These are phyloP conservation scores for Bugula neritina DNA, from an alignment of 2,888 invertebrate genomes.

Conservation along the genomic window DNA sequence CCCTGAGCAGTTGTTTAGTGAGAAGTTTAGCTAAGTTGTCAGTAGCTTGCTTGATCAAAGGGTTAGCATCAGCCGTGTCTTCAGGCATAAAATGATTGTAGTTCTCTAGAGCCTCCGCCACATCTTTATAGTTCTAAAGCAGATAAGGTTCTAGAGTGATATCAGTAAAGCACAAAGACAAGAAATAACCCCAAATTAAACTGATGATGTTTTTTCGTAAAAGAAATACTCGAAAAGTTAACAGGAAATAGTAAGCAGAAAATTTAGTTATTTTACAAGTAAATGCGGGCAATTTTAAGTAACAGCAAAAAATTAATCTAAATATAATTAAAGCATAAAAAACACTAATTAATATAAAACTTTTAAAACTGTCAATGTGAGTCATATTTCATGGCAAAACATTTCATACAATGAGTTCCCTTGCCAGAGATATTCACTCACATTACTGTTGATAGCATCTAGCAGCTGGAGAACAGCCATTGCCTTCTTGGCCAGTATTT, in stretches of 20 bases:
- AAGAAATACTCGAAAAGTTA: too few relatives aligned
- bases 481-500: constrained; percentile 21
- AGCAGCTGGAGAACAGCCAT: constrained; percentile 2
- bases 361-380: too few relatives aligned
- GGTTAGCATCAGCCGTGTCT: background rate
- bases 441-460: background rate
- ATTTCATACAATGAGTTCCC: too few relatives aligned
- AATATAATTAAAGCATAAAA: background rate
- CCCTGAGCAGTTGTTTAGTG: constrained; percentile 23
- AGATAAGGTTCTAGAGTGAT: background rate
- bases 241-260: too few relatives aligned
- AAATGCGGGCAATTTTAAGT: too few relatives aligned
- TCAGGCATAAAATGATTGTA: background rate
- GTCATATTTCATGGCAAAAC: too few relatives aligned
- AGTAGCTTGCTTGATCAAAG: constrained; percentile 2
- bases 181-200: too few relatives aligned
- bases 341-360: background rate
- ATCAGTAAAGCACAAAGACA: too few relatives aligned
- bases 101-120: background rate
- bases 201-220: too few relatives aligned
- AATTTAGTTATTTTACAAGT: too few relatives aligned
- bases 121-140: constrained; percentile 10
- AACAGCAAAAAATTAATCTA: too few relatives aligned
- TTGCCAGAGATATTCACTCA: too few relatives aligned
- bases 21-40: background rate